Evolutionary conservation across 2,888 invertebrate species (phyloP).

Genomic region (Nezara viridula): DNA sequence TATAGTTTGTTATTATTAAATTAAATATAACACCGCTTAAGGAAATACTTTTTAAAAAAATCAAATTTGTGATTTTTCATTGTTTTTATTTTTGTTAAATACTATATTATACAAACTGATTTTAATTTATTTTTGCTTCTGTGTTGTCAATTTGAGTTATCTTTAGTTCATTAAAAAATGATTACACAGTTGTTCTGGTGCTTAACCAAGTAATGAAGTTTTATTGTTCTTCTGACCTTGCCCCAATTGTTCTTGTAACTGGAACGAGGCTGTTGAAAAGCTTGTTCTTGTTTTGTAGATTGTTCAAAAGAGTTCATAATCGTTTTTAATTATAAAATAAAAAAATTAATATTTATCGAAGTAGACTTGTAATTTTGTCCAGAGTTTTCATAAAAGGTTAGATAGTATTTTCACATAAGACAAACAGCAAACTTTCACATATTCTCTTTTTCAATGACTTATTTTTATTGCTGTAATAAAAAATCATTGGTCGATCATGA

Average conservation of each 20-base stretch:
- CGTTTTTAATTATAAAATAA: too few species aligned
- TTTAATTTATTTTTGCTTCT: not conserved
- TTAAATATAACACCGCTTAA: not conserved
- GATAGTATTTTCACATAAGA: too few species aligned
- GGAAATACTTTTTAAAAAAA: not conserved
- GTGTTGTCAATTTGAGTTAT: not conserved
- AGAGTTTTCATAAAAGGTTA: too few species aligned
- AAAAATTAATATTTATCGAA: too few species aligned
- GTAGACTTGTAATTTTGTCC: too few species aligned
- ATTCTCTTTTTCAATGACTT: too few species aligned
- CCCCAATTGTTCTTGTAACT: not conserved
- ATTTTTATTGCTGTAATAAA: too few species aligned
- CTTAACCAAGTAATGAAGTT: not conserved
- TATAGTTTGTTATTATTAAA: not conserved
- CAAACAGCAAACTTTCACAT: too few species aligned
- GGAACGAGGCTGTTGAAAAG: not conserved
- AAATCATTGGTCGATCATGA: too few species aligned
- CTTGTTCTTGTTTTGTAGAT: not conserved
- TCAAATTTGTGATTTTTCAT: not conserved
- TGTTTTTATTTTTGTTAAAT: not conserved
- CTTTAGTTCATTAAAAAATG: not conserved
- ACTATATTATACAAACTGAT: not conserved
- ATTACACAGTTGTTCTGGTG: not conserved
- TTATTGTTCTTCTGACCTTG: slow-evolving; percentile 28
- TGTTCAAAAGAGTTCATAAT: not conserved